Base-by-base conservation (phyloP, 2,113 vertebrate genomes). In the Grus americana region DNA sequence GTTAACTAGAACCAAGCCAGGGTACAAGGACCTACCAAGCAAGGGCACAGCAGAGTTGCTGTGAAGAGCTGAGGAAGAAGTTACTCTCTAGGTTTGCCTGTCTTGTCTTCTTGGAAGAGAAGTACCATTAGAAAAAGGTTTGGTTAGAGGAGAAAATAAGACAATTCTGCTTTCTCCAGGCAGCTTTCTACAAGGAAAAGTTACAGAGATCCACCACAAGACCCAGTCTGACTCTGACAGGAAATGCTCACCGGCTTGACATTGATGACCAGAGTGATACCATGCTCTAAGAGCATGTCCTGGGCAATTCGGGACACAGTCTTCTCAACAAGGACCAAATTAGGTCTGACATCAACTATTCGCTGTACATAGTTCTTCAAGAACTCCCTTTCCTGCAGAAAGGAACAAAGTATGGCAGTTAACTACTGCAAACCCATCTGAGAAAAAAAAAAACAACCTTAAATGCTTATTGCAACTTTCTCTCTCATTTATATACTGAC, bases 241-340 rank as follows among this genome's bases (percentile, higher is more conserved):
- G 50, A 84, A 90, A 72, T 8, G 97, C 99, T 98, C 79, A 99
- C 99, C 86, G 99, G 98, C 97, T 99, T 99, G 73, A 99, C 99
- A 40, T 99, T 99, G 97, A 99, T 99, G 92, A 99, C 99, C 93
- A 99, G 98, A 20, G 99, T 99, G 97, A 99, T 99, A 66, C 99
- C 99, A 72, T 99, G 99, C 91, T 99, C 99, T 52, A 99, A 96
- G 82, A 99, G 98, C 99, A 99, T 99, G 93, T 99, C 99, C 97
- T 99, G 99, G 49, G 99, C 99, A 34, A 99, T 99, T 49, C 99
- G 99, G 34, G 99, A 99, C 75, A 99, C 99, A 0, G 99, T 99
- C 98, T 99, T 99, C 98, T 99, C 99, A 95, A 99, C 99, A 57
- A 99, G 96, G 88, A 99, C 99, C 97, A 99, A 97, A 59, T 98